Conservation (phyloP, 2,113 vertebrate species). For the Casuarius casuarius region DNA sequence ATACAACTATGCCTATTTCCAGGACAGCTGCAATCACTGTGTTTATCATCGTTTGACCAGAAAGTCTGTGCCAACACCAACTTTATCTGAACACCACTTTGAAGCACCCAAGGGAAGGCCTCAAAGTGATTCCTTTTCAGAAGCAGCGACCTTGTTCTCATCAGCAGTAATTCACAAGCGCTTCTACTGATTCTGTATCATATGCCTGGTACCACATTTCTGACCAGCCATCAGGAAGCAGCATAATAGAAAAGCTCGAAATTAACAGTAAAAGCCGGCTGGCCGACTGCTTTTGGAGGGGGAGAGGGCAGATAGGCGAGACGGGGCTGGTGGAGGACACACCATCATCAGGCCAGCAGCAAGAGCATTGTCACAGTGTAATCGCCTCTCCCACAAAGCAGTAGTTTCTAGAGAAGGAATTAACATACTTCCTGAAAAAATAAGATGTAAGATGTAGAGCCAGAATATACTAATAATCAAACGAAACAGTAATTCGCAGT, state of each 20-base stretch:
- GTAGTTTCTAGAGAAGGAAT: neutral
- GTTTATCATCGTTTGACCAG: slow-evolving; percentile 37
- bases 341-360: neutral
- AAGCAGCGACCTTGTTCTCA: slow-evolving; percentile 57
- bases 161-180: slow-evolving; percentile 44
- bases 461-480: neutral
- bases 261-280: slow-evolving; percentile 36
- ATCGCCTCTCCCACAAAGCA: neutral
- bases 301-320: neutral
- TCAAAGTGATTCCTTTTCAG: slow-evolving; percentile 32
- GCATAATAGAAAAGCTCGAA: slow-evolving; percentile 50
- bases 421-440: neutral
- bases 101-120: slow-evolving; percentile 38
- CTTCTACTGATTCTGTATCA: slow-evolving; percentile 39
- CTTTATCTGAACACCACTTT: slow-evolving; percentile 12
- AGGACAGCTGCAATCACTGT: neutral
- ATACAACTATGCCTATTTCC: neutral
- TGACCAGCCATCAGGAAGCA: slow-evolving; percentile 56
- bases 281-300: neutral
- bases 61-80: neutral
- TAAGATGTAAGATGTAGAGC: neutral
- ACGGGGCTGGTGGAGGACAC: neutral
- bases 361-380: neutral
- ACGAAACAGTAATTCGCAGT: neutral
- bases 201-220: slow-evolving; percentile 31